A percentile compares a stretch with the other conserved stretches of the same genome.
Conservation (phyloP, 2,113 vertebrate species). For the cattle (Bos taurus) region ARS-UCD2.0 NC_037343.1:14784001-14784500, state of each 20-base stretch:
- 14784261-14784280: constrained; percentile 28
- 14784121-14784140: background rate
- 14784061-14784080: background rate
- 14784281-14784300: background rate
- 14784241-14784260: background rate
- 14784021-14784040: background rate
- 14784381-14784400: background rate
- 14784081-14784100: background rate
- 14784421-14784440: background rate
- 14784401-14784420: background rate
- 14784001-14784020: background rate
- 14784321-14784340: background rate
- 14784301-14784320: background rate
- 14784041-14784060: background rate
- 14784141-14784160: background rate
- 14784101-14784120: background rate
- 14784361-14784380: background rate
- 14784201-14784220: constrained; percentile 27
- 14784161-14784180: background rate
- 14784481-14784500: background rate
- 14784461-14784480: background rate
- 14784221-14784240: constrained; percentile 15
- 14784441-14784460: background rate
- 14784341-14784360: background rate
- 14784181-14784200: background rate